These are phyloP conservation scores for Idaea biselata DNA, from an alignment of 2,888 invertebrate species.

Conservation along the genomic window DNA sequence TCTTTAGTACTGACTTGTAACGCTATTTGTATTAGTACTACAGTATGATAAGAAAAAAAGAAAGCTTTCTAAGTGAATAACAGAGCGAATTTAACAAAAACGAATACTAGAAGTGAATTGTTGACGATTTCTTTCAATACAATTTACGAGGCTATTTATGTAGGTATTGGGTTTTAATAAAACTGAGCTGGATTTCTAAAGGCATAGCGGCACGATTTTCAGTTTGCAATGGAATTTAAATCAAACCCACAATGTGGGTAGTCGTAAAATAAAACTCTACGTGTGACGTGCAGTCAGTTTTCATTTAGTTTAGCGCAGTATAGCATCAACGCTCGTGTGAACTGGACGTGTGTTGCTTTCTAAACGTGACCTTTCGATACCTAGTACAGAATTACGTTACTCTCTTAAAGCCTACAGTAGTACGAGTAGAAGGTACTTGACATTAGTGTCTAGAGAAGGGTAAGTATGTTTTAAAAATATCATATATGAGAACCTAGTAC, in stretches of 20 bases:
- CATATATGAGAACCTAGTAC: not conserved
- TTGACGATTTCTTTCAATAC: not conserved
- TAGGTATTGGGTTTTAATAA: slow-evolving; percentile 49
- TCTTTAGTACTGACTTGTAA: not conserved
- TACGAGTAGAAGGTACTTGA: not conserved
- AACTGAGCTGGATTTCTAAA: slow-evolving; percentile 42
- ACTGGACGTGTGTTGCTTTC: slow-evolving; percentile 25
- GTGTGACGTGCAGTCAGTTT: slow-evolving; percentile 30
- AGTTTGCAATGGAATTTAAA: slow-evolving; percentile 46
- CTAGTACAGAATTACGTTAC: not conserved
- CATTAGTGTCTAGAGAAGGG: not conserved
- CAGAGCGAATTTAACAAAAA: no score
- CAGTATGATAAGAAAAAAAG: no score
- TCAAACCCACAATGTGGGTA: slow-evolving; percentile 38
- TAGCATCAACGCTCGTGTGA: slow-evolving; percentile 32
- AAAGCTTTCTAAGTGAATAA: no score
- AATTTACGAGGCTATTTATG: not conserved
- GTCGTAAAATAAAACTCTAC: slow-evolving; percentile 25
- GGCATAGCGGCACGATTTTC: slow-evolving; percentile 43
- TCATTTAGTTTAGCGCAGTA: slow-evolving; percentile 43
- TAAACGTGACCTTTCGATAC: slow-evolving; percentile 10
- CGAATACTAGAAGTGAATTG: no score
- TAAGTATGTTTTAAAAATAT: not conserved
- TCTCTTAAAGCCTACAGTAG: not conserved
- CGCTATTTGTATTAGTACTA: no score